Conservation (phyloP, 2,888 invertebrate species). For the Caenorhabditis zanzibari region DNA sequence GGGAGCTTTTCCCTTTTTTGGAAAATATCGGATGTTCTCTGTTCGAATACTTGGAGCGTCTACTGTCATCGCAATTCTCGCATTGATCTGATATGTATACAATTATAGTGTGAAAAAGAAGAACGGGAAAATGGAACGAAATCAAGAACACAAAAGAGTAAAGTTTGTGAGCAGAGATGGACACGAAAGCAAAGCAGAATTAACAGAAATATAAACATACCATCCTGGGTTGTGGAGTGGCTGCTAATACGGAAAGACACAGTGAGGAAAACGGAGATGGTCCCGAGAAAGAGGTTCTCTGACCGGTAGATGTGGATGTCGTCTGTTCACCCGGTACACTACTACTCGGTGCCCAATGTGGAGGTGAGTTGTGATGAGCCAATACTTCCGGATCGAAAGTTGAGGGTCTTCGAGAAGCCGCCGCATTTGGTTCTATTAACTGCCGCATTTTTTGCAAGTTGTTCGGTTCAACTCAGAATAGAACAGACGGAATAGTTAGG, state of each 20-base stretch:
- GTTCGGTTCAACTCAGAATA: background rate
- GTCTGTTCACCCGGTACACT: slow-evolving; percentile 52
- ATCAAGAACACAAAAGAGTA: slow-evolving; percentile 32
- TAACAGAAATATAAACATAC: slow-evolving; percentile 56
- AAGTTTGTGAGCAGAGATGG: slow-evolving; percentile 24
- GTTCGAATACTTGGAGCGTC: slow-evolving; percentile 78
- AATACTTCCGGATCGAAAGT: slow-evolving; percentile 57
- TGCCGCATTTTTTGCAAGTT: slow-evolving; percentile 34
- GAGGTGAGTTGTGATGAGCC: slow-evolving; percentile 59
- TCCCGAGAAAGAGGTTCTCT: slow-evolving; percentile 56
- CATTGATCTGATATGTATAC: slow-evolving; percentile 69
- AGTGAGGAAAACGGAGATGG: slow-evolving; percentile 65
- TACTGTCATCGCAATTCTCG: slow-evolving; percentile 76
- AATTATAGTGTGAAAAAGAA: slow-evolving; percentile 4
- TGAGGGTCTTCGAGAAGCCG: slow-evolving; percentile 50
- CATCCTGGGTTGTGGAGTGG: slow-evolving; percentile 62
- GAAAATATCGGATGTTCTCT: slow-evolving; percentile 80
- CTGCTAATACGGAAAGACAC: slow-evolving; percentile 64
- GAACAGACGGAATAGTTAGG: background rate
- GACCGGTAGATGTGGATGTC: slow-evolving; percentile 29
- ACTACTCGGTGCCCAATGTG: slow-evolving; percentile 50
- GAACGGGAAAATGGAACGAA: slow-evolving; percentile 1
- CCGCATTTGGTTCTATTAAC: slow-evolving; percentile 46
- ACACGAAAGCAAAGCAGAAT: slow-evolving; percentile 36
- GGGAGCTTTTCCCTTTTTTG: slow-evolving; percentile 75